phyloP scores from a whole-genome alignment of 2,113 vertebrate genomes.

The Poeciliopsis prolifica region DNA sequence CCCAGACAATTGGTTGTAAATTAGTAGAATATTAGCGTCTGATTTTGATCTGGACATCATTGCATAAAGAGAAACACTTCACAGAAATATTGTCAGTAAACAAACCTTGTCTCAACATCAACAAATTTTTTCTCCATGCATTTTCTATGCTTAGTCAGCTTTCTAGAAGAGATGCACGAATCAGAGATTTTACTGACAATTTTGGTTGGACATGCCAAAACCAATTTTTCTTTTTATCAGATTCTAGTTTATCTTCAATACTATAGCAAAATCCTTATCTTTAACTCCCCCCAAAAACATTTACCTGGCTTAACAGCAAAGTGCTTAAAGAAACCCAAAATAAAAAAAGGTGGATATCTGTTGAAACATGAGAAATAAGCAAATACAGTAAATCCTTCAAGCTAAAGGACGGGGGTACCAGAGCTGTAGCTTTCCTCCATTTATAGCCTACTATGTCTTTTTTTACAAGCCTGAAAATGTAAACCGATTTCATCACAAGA shows the following conservation, averaged over 20 bases:
- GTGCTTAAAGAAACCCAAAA: not conserved
- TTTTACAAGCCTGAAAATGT: too few species aligned
- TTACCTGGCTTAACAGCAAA: not conserved
- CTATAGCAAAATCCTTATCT: not conserved
- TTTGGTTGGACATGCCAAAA: not conserved
- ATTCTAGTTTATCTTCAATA: not conserved
- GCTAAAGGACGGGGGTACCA: not conserved
- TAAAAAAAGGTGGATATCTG: not conserved
- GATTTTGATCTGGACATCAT: not conserved
- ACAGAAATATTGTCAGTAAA: not conserved
- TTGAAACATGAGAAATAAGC: not conserved
- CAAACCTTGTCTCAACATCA: not conserved
- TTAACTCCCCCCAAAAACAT: not conserved
- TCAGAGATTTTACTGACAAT: not conserved
- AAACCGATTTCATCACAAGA: too few species aligned
- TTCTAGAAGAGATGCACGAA: not conserved
- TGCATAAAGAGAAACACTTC: not conserved
- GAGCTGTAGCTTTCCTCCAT: too few species aligned
- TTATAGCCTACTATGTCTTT: too few species aligned
- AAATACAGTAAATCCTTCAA: not conserved
- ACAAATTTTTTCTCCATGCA: not conserved
- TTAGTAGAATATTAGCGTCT: not conserved
- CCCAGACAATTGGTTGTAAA: not conserved
- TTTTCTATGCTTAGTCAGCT: not conserved
- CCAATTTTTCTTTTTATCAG: not conserved